These are phyloP conservation scores for Plebejus anna DNA, from an alignment of 2,888 invertebrate species.

Conservation along the genomic window DNA sequence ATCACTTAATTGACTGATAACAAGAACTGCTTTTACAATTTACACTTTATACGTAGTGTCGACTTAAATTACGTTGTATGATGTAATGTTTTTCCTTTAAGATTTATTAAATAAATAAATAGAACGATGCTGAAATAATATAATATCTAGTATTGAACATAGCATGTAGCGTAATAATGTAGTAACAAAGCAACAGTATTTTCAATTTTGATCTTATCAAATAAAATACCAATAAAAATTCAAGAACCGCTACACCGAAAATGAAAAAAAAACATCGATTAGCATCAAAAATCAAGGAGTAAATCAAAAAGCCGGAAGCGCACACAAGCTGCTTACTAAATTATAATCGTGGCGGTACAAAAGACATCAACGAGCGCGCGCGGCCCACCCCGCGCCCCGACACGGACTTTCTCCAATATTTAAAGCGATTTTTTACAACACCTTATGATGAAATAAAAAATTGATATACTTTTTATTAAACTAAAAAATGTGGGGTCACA, in stretches of 20 bases:
- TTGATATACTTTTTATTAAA: constrained; percentile 34
- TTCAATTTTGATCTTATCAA: neutral
- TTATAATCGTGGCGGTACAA: constrained; percentile 45
- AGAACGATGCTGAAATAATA: too few species aligned
- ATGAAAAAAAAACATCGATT: neutral
- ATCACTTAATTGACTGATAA: constrained; percentile 11
- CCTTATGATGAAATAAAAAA: constrained; percentile 62
- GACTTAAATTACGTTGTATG: too few species aligned
- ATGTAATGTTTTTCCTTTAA: too few species aligned
- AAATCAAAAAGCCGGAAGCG: constrained; percentile 30
- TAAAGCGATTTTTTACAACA: constrained; percentile 62
- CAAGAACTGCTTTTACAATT: neutral
- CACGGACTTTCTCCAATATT: constrained; percentile 51
- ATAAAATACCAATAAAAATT: neutral
- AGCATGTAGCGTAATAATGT: too few species aligned
- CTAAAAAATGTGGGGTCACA: constrained; percentile 51
- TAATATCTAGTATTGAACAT: too few species aligned
- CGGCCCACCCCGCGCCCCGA: constrained; percentile 33
- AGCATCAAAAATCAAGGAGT: constrained; percentile 16
- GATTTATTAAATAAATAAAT: too few species aligned
- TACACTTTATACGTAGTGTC: neutral
- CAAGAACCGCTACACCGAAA: neutral
- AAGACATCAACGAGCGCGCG: constrained; percentile 59
- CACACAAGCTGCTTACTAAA: constrained; percentile 30
- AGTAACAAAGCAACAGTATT: neutral